A percentile compares a stretch with the other conserved stretches of the same genome.
phyloP scores from a whole-genome alignment of 2,113 vertebrate genomes.

The Macroglossus sobrinus region DNA sequence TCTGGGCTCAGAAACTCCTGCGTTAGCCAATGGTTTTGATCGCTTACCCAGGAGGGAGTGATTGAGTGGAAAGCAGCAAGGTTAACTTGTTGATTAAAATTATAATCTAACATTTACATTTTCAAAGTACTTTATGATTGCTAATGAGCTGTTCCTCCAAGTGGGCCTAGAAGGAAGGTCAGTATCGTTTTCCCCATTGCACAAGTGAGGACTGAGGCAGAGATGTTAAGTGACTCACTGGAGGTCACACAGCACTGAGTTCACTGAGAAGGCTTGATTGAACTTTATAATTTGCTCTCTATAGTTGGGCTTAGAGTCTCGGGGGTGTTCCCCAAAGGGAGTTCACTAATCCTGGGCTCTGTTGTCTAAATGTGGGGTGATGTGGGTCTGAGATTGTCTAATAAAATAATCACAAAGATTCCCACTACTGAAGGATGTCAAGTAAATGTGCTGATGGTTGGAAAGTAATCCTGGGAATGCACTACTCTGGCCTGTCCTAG shows the following conservation, averaged over 20 bases:
- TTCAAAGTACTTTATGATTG: slow-evolving; percentile 41
- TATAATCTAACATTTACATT: slow-evolving; percentile 49
- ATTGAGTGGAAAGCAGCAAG: slow-evolving; percentile 30
- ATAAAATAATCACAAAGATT: background rate
- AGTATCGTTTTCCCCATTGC: background rate
- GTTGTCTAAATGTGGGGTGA: background rate
- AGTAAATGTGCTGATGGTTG: background rate
- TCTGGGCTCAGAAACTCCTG: background rate
- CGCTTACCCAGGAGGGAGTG: background rate
- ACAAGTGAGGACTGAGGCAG: background rate
- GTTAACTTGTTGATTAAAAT: slow-evolving; percentile 59
- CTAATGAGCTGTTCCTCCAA: slow-evolving; percentile 40
- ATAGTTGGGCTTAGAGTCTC: background rate
- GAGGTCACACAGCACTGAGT: background rate
- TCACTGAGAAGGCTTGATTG: background rate
- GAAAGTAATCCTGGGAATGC: background rate
- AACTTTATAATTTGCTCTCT: background rate
- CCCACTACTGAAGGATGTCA: background rate
- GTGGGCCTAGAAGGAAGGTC: background rate
- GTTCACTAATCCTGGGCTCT: background rate
- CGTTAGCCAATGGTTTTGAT: slow-evolving; percentile 17
- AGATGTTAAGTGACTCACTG: background rate
- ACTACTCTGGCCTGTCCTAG: background rate
- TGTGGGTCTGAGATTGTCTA: background rate
- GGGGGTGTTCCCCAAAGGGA: background rate